Evolutionary conservation across 2,113 vertebrate species (phyloP).

Genomic region (Callocephalon fimbriatum): DNA sequence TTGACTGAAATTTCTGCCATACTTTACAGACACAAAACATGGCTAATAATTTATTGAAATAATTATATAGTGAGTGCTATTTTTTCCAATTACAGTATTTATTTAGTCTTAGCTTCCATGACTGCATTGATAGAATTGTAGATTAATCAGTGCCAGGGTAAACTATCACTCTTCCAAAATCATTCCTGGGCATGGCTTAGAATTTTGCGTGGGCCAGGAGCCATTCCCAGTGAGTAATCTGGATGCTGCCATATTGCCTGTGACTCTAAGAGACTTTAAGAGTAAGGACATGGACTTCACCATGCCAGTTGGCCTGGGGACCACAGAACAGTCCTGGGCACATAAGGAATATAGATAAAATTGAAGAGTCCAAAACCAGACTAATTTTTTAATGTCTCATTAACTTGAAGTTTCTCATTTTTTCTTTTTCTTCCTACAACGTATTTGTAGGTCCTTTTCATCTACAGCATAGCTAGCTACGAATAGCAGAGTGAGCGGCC

Average conservation of each 20-base stretch:
- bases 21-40: background rate
- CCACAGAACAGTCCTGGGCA: background rate
- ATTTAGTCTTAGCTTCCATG: slow-evolving; percentile 27
- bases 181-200: slow-evolving; percentile 13
- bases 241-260: background rate
- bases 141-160: slow-evolving; percentile 16
- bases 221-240: background rate
- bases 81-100: slow-evolving; percentile 29
- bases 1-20: background rate
- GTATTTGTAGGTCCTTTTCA: background rate
- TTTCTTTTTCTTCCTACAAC: background rate
- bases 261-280: background rate
- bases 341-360: background rate
- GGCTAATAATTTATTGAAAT: slow-evolving; percentile 7
- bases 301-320: background rate
- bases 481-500: background rate
- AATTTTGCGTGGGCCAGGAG: slow-evolving; percentile 4
- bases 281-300: background rate
- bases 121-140: background rate
- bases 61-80: background rate
- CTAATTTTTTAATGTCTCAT: background rate
- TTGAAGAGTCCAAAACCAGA: background rate
- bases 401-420: background rate
- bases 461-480: background rate
- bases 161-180: slow-evolving; percentile 30